Conservation (phyloP, 1,140 invertebrate genomes). For the Drosophila jambulina region DNA sequence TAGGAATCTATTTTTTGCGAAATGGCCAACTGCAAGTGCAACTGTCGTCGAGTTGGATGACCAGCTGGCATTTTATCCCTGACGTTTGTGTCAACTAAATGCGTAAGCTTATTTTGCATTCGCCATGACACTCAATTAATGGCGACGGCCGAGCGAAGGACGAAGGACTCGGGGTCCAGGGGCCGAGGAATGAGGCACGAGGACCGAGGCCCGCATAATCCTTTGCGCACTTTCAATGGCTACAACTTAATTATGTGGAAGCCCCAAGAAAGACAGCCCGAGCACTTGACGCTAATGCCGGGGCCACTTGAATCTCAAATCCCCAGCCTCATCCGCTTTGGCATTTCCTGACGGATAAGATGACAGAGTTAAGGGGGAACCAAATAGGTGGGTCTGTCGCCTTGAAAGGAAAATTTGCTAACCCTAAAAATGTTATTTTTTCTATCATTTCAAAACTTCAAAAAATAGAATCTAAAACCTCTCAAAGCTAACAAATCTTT, state of each 20-base stretch:
- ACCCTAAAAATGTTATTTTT: not conserved
- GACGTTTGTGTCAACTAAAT: conserved; percentile 43
- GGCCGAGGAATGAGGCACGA: not conserved
- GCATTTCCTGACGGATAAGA: conserved; percentile 7
- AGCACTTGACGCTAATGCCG: conserved; percentile 51
- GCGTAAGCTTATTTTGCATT: conserved; percentile 68
- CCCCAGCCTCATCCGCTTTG: conserved; percentile 12
- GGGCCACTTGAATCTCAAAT: conserved; percentile 51
- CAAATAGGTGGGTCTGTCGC: not conserved
- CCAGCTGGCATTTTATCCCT: conserved; percentile 46
- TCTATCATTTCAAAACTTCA: not conserved
- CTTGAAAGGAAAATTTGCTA: not conserved
- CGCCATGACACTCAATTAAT: conserved; percentile 70
- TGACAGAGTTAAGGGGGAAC: conserved; percentile 12
- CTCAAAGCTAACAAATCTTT: not conserved
- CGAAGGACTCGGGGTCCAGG: not conserved
- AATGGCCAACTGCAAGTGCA: conserved; percentile 34
- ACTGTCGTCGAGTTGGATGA: conserved; percentile 31
- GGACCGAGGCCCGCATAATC: conserved; percentile 39
- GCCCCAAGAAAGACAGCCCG: conserved; percentile 42
- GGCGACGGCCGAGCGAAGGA: conserved; percentile 19
- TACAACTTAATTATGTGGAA: conserved; percentile 61
- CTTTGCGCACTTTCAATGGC: conserved; percentile 42
- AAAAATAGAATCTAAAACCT: not conserved
- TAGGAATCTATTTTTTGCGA: conserved; percentile 27